These are phyloP conservation scores for Argentina silus DNA, from an alignment of 2,797 vertebrate genomes.

Conservation along the genomic window DNA sequence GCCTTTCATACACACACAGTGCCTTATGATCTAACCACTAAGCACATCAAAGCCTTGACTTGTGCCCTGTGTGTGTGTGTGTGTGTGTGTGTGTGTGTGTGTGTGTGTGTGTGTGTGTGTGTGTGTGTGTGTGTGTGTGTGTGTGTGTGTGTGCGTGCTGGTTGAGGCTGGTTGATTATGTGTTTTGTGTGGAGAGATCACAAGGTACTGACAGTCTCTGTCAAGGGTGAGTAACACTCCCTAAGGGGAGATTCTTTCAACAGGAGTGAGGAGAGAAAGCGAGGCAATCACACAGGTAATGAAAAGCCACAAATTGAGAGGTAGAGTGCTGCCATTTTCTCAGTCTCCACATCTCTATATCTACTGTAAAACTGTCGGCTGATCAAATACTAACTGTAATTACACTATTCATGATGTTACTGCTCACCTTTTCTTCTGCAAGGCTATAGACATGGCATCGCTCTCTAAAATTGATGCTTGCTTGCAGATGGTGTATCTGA, in stretches of 20 bases:
- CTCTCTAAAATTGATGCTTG: too few species aligned
- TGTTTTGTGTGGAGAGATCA: slow-evolving; percentile 64
- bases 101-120: neutral
- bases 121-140: slow-evolving; percentile 28
- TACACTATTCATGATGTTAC: neutral
- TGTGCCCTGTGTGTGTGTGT: slow-evolving; percentile 18
- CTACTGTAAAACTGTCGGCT: slow-evolving; percentile 1
- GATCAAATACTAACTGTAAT: too few species aligned
- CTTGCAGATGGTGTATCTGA: too few species aligned
- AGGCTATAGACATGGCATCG: neutral
- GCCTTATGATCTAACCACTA: neutral
- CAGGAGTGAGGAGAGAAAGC: slow-evolving; percentile 48
- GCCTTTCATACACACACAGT: neutral
- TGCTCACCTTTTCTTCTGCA: neutral
- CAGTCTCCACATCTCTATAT: slow-evolving; percentile 5
- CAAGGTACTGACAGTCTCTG: slow-evolving; percentile 54
- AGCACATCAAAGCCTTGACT: slow-evolving; percentile 5
- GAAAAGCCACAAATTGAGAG: slow-evolving; percentile 33
- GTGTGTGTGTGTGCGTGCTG: slow-evolving; percentile 29
- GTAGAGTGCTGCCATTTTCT: slow-evolving; percentile 49
- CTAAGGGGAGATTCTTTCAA: slow-evolving; percentile 58
- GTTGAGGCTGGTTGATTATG: slow-evolving; percentile 18
- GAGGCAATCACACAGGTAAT: slow-evolving; percentile 38
- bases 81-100: neutral
- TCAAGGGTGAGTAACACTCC: slow-evolving; percentile 55